These are phyloP conservation scores for Lithobates pipiens DNA, from an alignment of 2,797 vertebrate species.

Conservation along the genomic window DNA sequence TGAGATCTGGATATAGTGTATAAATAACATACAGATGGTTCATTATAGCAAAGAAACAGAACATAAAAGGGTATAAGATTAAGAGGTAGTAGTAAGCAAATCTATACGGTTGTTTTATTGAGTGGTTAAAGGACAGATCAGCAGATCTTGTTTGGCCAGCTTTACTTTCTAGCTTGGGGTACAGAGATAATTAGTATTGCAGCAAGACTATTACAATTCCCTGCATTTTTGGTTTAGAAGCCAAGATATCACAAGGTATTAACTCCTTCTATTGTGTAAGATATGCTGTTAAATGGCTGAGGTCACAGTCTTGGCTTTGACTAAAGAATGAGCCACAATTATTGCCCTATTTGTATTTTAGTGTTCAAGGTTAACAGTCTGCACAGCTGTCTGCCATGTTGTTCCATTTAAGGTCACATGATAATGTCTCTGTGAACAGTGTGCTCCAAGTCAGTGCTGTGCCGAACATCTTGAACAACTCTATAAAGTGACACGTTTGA, in stretches of 20 bases:
- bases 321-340: slow-evolving; percentile 3
- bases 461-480: neutral
- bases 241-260: neutral
- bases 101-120: neutral
- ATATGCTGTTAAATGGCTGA: slow-evolving; percentile 1
- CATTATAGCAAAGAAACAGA: too few relatives aligned
- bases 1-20: neutral
- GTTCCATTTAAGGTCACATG: slow-evolving; percentile 36
- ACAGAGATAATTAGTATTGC: neutral
- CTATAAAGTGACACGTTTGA: neutral
- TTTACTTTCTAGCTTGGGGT: neutral
- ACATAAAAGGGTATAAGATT: neutral
- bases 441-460: neutral
- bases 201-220: neutral
- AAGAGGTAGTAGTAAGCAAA: neutral
- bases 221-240: neutral
- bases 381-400: slow-evolving; percentile 37
- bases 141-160: too few relatives aligned
- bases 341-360: slow-evolving; percentile 13
- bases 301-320: slow-evolving; percentile 12
- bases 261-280: neutral
- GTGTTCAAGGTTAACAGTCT: slow-evolving; percentile 21
- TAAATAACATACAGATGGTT: neutral
- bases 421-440: slow-evolving; percentile 4
- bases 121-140: too few relatives aligned